Evolutionary conservation across 2,797 vertebrate species (phyloP).

Genomic region (Pelodytes ibericus): DNA sequence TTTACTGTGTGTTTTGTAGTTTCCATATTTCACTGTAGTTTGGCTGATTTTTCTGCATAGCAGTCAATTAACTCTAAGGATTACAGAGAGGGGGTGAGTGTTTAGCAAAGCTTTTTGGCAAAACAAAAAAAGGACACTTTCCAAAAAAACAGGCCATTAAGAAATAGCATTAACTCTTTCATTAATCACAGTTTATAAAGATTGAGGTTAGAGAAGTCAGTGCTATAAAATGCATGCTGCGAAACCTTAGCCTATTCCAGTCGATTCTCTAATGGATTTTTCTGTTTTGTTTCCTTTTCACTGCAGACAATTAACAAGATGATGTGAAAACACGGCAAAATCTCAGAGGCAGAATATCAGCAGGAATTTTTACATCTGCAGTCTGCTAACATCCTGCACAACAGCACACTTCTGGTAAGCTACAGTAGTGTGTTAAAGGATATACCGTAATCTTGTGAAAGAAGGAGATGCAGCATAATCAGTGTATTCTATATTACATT

Average conservation of each 20-base stretch:
- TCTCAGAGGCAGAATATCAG: conserved; percentile 32
- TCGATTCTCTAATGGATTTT: conserved; percentile 9
- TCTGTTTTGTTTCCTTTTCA: conserved; percentile 23
- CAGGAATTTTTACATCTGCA: conserved; percentile 33
- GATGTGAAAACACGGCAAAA: conserved; percentile 25
- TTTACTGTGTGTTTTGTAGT: neutral
- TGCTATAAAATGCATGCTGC: neutral
- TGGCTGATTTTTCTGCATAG: neutral
- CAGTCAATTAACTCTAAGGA: neutral
- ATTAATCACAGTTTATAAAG: neutral
- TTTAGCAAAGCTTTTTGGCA: neutral
- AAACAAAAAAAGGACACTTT: neutral
- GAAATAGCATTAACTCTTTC: neutral
- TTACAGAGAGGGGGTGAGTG: neutral
- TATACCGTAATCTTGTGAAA: conserved; percentile 28
- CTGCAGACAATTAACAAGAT: conserved; percentile 33
- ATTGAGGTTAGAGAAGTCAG: neutral
- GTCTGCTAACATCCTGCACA: conserved; percentile 27
- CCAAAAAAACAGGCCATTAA: neutral
- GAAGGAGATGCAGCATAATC: conserved; percentile 17
- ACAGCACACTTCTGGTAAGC: conserved; percentile 20
- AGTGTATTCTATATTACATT: conserved; percentile 24
- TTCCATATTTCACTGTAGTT: neutral
- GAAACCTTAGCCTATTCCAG: neutral
- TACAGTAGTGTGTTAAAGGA: conserved; percentile 2